Evolutionary conservation across 2,888 invertebrate genomes (phyloP).

Genomic region (Ligdia adustata): DNA sequence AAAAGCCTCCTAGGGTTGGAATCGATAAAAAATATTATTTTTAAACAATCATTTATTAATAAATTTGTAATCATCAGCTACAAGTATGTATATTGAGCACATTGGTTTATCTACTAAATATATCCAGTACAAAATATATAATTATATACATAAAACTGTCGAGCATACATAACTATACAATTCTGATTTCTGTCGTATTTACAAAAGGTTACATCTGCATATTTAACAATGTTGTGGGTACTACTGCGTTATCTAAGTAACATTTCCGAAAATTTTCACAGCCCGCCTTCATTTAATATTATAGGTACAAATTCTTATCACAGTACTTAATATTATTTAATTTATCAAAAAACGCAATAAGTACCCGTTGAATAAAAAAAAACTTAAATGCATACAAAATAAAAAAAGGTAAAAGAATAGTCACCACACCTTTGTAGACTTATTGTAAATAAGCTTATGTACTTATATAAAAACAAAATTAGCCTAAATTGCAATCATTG

Average conservation of each 20-base stretch:
- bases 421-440: conserved; percentile 11
- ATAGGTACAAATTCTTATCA: conserved; percentile 23
- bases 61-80: not conserved
- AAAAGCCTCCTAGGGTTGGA: too few species aligned
- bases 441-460: too few species aligned
- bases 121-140: not conserved
- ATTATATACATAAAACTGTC: not conserved
- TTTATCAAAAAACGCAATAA: not conserved
- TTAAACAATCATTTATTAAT: conserved; percentile 8
- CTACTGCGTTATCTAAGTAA: conserved; percentile 4
- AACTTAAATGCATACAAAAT: conserved; percentile 21
- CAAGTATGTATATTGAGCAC: conserved; percentile 1
- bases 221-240: conserved; percentile 12
- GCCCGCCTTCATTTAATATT: conserved; percentile 13
- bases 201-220: conserved; percentile 7
- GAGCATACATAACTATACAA: conserved; percentile 1
- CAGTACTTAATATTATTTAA: conserved; percentile 19
- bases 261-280: conserved; percentile 15
- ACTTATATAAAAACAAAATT: not conserved
- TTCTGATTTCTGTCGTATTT: too few species aligned
- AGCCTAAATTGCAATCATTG: not conserved
- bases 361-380: conserved; percentile 7
- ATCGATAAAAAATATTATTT: conserved; percentile 2
- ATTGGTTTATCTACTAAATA: too few species aligned
- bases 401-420: not conserved